Evolutionary conservation across 2,888 invertebrate species (phyloP).

Genomic region (Melanargia galathea): DNA sequence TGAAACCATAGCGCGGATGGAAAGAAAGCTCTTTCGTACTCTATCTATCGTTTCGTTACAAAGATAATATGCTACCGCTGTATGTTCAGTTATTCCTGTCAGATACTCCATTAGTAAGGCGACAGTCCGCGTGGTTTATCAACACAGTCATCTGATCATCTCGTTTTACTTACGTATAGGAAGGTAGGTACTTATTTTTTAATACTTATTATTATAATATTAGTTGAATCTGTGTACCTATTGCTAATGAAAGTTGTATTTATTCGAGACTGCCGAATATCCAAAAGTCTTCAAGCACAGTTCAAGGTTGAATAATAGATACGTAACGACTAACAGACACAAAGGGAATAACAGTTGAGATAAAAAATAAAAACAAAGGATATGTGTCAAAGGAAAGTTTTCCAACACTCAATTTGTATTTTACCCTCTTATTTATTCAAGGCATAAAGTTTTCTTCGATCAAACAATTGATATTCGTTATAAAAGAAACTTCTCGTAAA

Average conservation of each 20-base stretch:
- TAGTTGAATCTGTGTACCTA: too few species aligned
- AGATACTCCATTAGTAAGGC: background rate
- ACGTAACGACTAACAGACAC: background rate
- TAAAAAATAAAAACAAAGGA: slow-evolving; percentile 15
- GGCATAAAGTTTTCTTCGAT: slow-evolving; percentile 32
- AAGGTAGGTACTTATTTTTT: too few species aligned
- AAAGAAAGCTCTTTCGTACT: too few species aligned
- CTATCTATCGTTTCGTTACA: too few species aligned
- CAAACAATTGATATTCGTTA: slow-evolving; percentile 34
- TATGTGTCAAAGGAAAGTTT: slow-evolving; percentile 19
- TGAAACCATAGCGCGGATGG: too few species aligned
- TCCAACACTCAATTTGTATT: slow-evolving; percentile 23
- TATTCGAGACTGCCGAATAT: background rate
- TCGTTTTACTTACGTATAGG: too few species aligned
- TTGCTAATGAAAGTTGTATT: background rate
- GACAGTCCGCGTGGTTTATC: background rate
- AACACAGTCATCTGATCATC: background rate
- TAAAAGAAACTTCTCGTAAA: slow-evolving; percentile 51
- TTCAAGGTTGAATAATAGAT: slow-evolving; percentile 7
- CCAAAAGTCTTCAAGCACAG: background rate
- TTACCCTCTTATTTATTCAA: slow-evolving; percentile 42
- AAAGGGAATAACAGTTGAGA: background rate
- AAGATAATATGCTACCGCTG: too few species aligned
- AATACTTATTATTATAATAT: too few species aligned
- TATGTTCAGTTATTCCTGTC: background rate